A percentile compares a stretch with the other conserved stretches of the same genome.
Conservation (phyloP, 2,113 vertebrate genomes). For the Electrona antarctica region DNA sequence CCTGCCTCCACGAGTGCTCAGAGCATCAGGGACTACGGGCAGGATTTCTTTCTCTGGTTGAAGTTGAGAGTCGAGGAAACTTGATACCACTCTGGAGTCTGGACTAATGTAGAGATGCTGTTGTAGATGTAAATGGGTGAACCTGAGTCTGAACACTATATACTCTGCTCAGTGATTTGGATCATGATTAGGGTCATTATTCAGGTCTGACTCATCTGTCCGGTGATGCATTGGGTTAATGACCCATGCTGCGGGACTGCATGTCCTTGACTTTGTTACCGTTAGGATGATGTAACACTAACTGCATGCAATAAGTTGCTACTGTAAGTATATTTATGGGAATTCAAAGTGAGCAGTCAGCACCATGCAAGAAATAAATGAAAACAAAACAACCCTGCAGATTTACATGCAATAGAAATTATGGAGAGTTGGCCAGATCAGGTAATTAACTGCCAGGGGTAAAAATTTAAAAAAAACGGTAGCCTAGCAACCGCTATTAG, state of each 20-base stretch:
- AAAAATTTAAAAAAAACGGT: too few species aligned
- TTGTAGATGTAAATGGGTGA: neutral
- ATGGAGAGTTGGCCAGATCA: neutral
- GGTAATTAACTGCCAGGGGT: neutral
- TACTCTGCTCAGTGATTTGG: neutral
- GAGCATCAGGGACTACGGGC: conserved; percentile 68
- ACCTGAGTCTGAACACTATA: conserved; percentile 21
- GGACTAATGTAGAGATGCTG: conserved; percentile 38
- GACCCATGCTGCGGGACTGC: neutral
- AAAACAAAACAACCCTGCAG: neutral
- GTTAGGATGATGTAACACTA: conserved; percentile 1
- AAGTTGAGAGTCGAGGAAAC: conserved; percentile 62
- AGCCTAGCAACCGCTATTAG: too few species aligned
- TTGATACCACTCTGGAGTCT: conserved; percentile 34
- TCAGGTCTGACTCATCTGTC: conserved; percentile 10
- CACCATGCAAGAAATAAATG: neutral
- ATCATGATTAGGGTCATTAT: conserved; percentile 16
- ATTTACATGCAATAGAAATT: neutral
- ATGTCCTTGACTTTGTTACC: neutral
- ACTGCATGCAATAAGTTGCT: neutral
- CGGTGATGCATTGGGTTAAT: neutral
- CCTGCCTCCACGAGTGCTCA: conserved; percentile 52
- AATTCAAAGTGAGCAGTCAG: neutral
- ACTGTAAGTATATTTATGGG: neutral
- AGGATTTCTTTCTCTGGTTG: conserved; percentile 67